Percentiles rank a stretch among this genome's conserved stretches.
Conservation (phyloP, 1,140 invertebrate genomes). For the Aphelinus atriplicis region DNA sequence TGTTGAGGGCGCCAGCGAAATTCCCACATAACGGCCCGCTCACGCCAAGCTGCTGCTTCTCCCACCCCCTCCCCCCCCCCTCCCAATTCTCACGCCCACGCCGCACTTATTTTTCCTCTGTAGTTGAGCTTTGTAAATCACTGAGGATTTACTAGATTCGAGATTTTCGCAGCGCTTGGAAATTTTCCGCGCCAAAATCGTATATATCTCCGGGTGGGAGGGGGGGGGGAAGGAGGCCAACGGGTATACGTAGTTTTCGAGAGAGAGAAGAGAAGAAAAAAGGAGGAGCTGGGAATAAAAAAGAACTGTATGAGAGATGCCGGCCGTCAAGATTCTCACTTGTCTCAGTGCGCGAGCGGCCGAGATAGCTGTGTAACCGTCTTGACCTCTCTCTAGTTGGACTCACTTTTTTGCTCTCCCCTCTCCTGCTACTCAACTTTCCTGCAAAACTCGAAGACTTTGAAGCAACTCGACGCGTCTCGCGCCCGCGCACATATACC, state of each 20-base stretch:
- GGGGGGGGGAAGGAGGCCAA: no score
- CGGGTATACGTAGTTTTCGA: no score
- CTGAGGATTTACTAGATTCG: slow-evolving; percentile 26
- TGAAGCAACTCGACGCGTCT: neutral
- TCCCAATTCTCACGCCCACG: no score
- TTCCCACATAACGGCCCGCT: neutral
- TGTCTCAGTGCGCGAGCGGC: neutral
- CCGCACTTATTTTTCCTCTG: slow-evolving; percentile 13
- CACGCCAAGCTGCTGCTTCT: neutral
- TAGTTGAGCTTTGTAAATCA: slow-evolving; percentile 20
- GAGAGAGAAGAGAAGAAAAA: neutral
- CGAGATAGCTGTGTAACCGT: slow-evolving; percentile 6
- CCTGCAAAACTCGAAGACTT: neutral
- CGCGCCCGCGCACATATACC: no score
- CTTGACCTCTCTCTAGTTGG: slow-evolving; percentile 5
- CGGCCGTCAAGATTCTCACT: neutral
- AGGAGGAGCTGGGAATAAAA: neutral
- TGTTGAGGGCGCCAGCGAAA: neutral
- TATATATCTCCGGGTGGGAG: neutral
- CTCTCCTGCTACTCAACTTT: neutral
- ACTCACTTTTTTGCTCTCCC: neutral
- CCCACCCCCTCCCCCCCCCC: no score
- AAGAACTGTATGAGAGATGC: neutral
- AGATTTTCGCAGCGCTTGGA: neutral
- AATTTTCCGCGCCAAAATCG: neutral